phyloP scores from a whole-genome alignment of 2,797 vertebrate species.

The Tenualosa ilisha region DNA sequence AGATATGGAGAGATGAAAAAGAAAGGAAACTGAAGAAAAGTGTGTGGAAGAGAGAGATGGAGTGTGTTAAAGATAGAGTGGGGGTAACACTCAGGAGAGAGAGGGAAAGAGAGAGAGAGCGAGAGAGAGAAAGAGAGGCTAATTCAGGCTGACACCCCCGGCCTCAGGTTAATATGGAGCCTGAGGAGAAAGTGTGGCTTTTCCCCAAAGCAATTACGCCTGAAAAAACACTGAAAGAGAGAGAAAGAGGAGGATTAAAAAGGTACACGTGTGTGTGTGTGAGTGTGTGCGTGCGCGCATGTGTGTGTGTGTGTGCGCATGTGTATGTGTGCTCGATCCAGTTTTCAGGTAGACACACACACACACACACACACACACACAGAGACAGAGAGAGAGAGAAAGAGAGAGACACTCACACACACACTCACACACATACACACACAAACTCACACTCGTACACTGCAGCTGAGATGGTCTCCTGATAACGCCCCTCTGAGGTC shows the following conservation, averaged over 20 bases:
- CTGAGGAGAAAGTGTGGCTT: conserved; percentile 15
- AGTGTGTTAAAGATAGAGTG: neutral
- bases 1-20: neutral
- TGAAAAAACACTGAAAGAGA: neutral
- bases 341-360: neutral
- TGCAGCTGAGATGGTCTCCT: conserved; percentile 33
- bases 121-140: conserved; percentile 48
- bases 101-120: too few relatives aligned
- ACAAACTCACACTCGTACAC: conserved; percentile 34
- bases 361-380: conserved; percentile 37
- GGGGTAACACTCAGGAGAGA: too few relatives aligned
- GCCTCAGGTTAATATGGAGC: conserved; percentile 25
- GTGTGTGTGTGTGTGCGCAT: neutral
- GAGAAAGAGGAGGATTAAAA: neutral
- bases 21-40: neutral
- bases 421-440: conserved; percentile 38
- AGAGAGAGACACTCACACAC: conserved; percentile 29
- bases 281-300: neutral
- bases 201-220: conserved; percentile 27
- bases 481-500: conserved; percentile 21
- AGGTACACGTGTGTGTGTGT: neutral
- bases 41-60: neutral
- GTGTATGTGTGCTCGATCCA: neutral
- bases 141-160: conserved; percentile 48
- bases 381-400: neutral